A percentile compares a stretch with the other conserved stretches of the same genome.
These are phyloP conservation scores for Morinoia aosen DNA, from an alignment of 2,888 invertebrate genomes.

Conservation along the genomic window DNA sequence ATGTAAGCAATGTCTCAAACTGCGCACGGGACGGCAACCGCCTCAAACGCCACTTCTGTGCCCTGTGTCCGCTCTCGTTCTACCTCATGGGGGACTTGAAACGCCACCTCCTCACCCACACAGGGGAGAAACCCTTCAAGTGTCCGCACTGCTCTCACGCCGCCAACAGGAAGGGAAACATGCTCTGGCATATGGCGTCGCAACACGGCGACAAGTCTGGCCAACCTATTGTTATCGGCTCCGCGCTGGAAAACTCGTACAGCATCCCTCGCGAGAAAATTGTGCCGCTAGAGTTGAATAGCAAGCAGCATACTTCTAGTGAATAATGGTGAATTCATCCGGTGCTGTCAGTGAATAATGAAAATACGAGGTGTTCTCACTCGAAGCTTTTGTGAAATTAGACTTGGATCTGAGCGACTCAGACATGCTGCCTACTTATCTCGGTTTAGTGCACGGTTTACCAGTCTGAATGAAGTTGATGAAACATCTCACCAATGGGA, in stretches of 20 bases:
- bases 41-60: slow-evolving; percentile 52
- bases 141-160: slow-evolving; percentile 66
- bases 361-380: neutral
- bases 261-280: neutral
- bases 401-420: neutral
- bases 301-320: neutral
- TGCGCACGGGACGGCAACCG: neutral
- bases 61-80: slow-evolving; percentile 60
- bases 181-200: slow-evolving; percentile 64
- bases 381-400: neutral
- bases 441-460: neutral
- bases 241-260: neutral
- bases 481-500: neutral
- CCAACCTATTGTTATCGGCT: neutral
- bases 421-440: neutral
- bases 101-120: slow-evolving; percentile 65
- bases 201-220: slow-evolving; percentile 53
- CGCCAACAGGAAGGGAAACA: slow-evolving; percentile 65
- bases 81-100: slow-evolving; percentile 62
- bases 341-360: neutral
- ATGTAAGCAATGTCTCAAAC: neutral
- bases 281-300: neutral
- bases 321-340: neutral
- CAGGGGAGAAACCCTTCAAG: slow-evolving; percentile 65
- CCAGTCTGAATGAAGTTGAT: neutral